Evolutionary conservation across 64 coral and sea anemone species (phyloP), one percentile per base, ranked within the genome.

Genomic region (Dendrophyllia cribrosa): DNA sequence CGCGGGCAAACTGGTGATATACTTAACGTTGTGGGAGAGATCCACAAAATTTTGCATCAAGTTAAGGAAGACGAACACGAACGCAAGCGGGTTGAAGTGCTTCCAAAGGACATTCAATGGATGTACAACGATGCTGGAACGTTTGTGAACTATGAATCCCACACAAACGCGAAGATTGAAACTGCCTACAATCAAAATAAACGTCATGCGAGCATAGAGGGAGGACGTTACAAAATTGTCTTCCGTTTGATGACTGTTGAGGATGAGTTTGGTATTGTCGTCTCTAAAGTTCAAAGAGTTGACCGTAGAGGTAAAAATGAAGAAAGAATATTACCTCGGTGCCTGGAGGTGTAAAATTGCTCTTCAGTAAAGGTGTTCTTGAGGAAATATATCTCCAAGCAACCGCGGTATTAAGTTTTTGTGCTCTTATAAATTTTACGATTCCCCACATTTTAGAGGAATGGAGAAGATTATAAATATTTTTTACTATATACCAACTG

Each of bases 121-220:
- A 64, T 16, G 59, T 90, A 79, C 47, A 17, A 73, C 17, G 55
- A 84, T 25, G 9, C 15, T 20, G 50, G 22, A 46, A 68, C 25
- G 9, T 59, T 56, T 77, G 52, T 45, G 22, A 34, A 50, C 11
- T 90, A 90, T 21, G 26, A 44, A 44, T 63, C 45, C 34, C 55
- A 21, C 11, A 17, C 78, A 46, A 95, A 95, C 56, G 93, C 88
- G 9, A 76, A 86, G 88, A 95, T 95, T 50, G 93, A 95, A 68
- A 22, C 24, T 23, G 93, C 93, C 12, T 73, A 76, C 20, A 8
- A 47, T 65, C 34, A 66, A 14, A 86, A 90, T 13, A 60, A 90
- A 64, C 6, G 12, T 16, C 6, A 3, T 20, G 15, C 64, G 25
- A 34, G 10, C 3, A 45, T 82, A 65, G 63, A 24, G 0, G 16